Conservation (phyloP, 2,797 vertebrate genomes). For the Pseudomugil gertrudae region DNA sequence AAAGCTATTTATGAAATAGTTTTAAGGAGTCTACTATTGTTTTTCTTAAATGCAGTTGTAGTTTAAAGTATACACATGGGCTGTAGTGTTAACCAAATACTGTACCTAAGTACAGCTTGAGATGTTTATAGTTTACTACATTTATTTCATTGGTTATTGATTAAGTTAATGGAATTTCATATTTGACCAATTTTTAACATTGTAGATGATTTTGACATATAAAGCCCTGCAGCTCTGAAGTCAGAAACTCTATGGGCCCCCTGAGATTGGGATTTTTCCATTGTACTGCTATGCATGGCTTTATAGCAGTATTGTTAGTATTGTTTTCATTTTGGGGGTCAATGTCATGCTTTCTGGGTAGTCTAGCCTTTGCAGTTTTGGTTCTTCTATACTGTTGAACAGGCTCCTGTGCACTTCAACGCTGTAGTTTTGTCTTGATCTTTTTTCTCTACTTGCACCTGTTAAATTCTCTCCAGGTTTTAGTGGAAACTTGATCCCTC, state of each 20-base stretch:
- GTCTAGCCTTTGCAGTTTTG: neutral
- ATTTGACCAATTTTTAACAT: neutral
- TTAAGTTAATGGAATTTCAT: too few relatives aligned
- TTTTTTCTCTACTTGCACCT: neutral
- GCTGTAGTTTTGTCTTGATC: slow-evolving; percentile 3
- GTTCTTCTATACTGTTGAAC: neutral
- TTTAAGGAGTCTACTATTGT: too few relatives aligned
- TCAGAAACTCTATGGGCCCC: neutral
- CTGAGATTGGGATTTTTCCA: neutral
- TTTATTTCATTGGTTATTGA: neutral
- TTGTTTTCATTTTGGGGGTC: too few relatives aligned
- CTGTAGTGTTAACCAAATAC: neutral
- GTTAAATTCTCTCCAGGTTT: neutral
- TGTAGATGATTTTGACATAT: neutral
- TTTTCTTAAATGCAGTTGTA: too few relatives aligned
- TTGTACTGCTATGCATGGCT: neutral
- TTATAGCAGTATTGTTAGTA: neutral
- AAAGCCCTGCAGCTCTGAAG: neutral
- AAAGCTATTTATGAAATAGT: neutral
- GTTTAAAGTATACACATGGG: too few relatives aligned
- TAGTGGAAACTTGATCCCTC: slow-evolving; percentile 4
- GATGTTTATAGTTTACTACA: neutral
- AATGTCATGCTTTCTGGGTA: neutral
- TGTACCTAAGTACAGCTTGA: neutral
- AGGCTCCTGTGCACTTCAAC: neutral